phyloP scores from a whole-genome alignment of 2,113 vertebrate genomes.

The Condylura cristata region DNA sequence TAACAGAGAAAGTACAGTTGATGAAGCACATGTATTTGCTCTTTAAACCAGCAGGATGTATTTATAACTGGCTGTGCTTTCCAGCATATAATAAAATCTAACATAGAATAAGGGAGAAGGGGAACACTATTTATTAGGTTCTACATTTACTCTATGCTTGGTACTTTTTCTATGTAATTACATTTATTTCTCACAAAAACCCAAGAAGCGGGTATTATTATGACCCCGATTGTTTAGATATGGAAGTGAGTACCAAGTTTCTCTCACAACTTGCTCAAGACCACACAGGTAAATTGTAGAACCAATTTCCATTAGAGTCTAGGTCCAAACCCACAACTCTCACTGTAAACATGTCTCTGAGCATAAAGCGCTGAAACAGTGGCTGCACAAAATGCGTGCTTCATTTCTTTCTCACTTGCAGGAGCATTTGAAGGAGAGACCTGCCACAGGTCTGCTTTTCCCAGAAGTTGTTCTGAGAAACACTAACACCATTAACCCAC shows the following conservation, averaged over 20 bases:
- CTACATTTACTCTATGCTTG: background rate
- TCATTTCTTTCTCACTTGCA: background rate
- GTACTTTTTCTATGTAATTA: background rate
- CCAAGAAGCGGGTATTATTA: background rate
- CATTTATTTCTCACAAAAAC: background rate
- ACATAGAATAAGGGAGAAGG: background rate
- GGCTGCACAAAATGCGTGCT: background rate
- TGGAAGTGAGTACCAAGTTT: constrained; percentile 4
- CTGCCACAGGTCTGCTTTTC: background rate
- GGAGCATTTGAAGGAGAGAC: background rate
- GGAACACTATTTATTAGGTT: background rate
- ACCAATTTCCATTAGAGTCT: background rate
- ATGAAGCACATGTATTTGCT: background rate
- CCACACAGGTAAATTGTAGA: background rate
- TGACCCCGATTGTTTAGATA: background rate
- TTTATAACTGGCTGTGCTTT: constrained; percentile 37
- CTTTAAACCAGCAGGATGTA: background rate
- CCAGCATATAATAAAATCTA: constrained; percentile 20
- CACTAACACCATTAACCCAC: background rate
- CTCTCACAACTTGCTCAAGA: background rate
- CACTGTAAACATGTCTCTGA: background rate
- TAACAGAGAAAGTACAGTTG: constrained; percentile 10
- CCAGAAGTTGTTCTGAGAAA: background rate
- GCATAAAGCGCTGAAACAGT: background rate
- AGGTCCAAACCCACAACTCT: background rate